phyloP scores from a whole-genome alignment of 2,797 vertebrate genomes.

The Setipinna tenuifilis region DNA sequence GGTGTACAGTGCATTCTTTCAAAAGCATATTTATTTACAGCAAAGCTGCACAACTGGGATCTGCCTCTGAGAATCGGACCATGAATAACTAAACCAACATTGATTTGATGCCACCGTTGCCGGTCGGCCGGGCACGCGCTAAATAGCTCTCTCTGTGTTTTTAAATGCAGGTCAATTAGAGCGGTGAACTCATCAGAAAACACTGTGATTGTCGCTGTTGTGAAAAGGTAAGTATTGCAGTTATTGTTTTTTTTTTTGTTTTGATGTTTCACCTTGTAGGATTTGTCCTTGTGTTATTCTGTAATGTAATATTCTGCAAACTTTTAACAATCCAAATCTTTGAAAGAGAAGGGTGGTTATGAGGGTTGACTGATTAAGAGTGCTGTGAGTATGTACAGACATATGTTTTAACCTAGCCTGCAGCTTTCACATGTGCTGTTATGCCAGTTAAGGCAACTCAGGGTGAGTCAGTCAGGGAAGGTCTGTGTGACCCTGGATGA shows the following conservation, averaged over 20 bases:
- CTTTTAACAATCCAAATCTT: not conserved
- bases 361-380: not conserved
- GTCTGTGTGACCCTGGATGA: not conserved
- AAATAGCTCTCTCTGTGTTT: conserved; percentile 67
- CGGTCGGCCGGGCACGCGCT: not conserved
- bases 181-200: conserved; percentile 90
- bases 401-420: not conserved
- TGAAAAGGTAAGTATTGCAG: conserved; percentile 83
- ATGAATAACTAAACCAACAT: conserved; percentile 70
- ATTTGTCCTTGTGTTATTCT: not conserved
- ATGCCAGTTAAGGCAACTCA: not conserved
- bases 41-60: conserved; percentile 68
- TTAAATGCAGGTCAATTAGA: conserved; percentile 90
- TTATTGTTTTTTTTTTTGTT: too few relatives aligned
- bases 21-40: conserved; percentile 63
- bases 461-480: not conserved
- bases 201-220: conserved; percentile 95
- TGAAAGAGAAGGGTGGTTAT: not conserved
- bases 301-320: not conserved
- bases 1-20: conserved; percentile 77
- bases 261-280: not conserved
- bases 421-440: not conserved
- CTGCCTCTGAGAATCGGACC: conserved; percentile 66
- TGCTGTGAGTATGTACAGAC: conserved; percentile 17
- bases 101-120: conserved; percentile 67